Conservation (phyloP, 2,113 vertebrate species). For the Anhinga anhinga region DNA sequence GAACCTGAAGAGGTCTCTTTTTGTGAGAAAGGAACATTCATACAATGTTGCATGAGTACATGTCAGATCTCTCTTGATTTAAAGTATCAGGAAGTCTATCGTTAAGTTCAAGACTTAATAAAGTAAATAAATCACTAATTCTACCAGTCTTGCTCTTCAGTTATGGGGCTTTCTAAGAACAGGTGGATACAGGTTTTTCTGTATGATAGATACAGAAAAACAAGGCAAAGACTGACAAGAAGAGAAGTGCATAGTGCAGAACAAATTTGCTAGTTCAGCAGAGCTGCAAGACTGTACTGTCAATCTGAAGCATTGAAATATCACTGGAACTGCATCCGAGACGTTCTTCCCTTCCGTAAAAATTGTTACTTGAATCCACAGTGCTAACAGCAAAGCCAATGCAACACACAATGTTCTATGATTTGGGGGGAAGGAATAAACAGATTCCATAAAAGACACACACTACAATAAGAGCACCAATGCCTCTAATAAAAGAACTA, state of each 20-base stretch:
- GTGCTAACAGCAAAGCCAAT: background rate
- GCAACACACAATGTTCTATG: background rate
- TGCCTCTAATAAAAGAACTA: background rate
- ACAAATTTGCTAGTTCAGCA: background rate
- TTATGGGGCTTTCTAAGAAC: background rate
- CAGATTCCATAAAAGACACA: background rate
- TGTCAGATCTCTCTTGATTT: background rate
- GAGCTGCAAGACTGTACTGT: background rate
- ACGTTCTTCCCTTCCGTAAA: background rate
- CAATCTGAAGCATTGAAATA: background rate
- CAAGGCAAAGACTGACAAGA: background rate
- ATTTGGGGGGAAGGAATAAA: background rate
- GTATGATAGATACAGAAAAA: background rate
- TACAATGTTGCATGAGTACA: background rate
- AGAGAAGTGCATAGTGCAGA: background rate
- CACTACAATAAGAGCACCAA: background rate
- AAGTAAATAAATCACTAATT: background rate
- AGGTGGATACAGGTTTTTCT: background rate
- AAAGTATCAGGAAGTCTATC: background rate
- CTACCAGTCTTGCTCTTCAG: background rate
- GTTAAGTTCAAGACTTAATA: background rate
- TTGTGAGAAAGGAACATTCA: background rate
- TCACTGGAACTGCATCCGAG: background rate
- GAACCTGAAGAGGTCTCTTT: background rate
- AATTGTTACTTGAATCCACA: background rate